Evolutionary conservation across 2,797 vertebrate species (phyloP).

Genomic region (Geotria australis): DNA sequence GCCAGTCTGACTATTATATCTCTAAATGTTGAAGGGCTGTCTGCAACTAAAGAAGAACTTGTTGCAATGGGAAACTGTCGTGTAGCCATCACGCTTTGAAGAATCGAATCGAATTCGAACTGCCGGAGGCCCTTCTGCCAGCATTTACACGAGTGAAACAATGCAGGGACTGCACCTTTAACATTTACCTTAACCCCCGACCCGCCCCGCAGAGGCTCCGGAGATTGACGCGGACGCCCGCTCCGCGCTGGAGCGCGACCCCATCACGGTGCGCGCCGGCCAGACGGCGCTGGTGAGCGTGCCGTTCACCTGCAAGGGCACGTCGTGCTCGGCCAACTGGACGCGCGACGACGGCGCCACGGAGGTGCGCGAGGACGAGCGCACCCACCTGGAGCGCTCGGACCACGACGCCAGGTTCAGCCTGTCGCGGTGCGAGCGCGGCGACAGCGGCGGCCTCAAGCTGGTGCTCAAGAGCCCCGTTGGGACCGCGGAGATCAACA

Average conservation of each 20-base stretch:
- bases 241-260: constrained; percentile 15
- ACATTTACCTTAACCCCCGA: too few relatives aligned
- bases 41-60: too few relatives aligned
- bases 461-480: constrained; percentile 34
- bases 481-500: constrained; percentile 18
- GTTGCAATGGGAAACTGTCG: too few relatives aligned
- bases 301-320: constrained; percentile 20
- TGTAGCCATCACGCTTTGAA: too few relatives aligned
- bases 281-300: constrained; percentile 26
- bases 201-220: constrained; percentile 22
- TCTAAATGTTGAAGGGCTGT: too few relatives aligned
- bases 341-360: constrained; percentile 19
- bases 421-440: constrained; percentile 22
- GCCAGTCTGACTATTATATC: too few relatives aligned
- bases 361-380: constrained; percentile 14
- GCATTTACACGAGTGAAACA: too few relatives aligned
- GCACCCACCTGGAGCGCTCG: constrained; percentile 17
- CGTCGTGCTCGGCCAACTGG: constrained; percentile 32
- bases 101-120: too few relatives aligned
- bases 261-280: constrained; percentile 27
- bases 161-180: too few relatives aligned
- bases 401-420: constrained; percentile 19
- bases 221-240: constrained; percentile 18
- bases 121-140: too few relatives aligned
- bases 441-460: constrained; percentile 33